Evolutionary conservation across 2,888 invertebrate species (phyloP), one percentile per base, ranked within the genome.

Genomic region (Mystacides longicornis): DNA sequence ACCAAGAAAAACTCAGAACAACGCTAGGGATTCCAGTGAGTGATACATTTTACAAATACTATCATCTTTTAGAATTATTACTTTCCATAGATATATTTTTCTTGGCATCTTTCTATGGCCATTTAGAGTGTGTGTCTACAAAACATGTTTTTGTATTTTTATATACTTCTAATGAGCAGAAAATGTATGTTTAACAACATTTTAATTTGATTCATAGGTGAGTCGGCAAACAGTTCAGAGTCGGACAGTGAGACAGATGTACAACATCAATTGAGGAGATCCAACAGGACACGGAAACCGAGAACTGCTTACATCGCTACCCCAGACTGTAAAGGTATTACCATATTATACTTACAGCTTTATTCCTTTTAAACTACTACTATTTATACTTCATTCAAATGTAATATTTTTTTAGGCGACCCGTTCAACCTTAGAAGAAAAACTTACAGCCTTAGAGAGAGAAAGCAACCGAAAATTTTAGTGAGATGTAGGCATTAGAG

Each of bases 391-490:
- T 27, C n/a, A n/a, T n/a, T n/a, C n/a, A n/a, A n/a, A n/a, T 14
- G 16, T 37, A 11, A 14, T 37, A 37, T 37, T 3, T n/a, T 37
- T 37, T 37, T 14, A 37, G 37, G 37, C 16, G 37, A 37, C 16
- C 3, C 37, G 3, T 37, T 37, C 37, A 3, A 75, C 31, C 31
- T 7, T 31, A 31, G 20, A 45, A 73, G 76, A 64, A 77, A 77
- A 62, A 75, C 77, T 20, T 77, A 77, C 63, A 71, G 72, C 56
- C 65, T 77, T 61, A 69, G 77, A 59, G 77, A 77, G 62, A 71
- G 77, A 59, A 77, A 77, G 64, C 60, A 60, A 45, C 77, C 77
- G 49, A 77, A 75, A 68, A 75, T 74, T 45, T 75, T 76, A 49
- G 68, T 61, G n/a, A 52, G 77, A 72, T 75, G 77, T 77, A 65